Conservation (phyloP, 2,888 invertebrate genomes). For the Dicyrtoma fusca region DNA sequence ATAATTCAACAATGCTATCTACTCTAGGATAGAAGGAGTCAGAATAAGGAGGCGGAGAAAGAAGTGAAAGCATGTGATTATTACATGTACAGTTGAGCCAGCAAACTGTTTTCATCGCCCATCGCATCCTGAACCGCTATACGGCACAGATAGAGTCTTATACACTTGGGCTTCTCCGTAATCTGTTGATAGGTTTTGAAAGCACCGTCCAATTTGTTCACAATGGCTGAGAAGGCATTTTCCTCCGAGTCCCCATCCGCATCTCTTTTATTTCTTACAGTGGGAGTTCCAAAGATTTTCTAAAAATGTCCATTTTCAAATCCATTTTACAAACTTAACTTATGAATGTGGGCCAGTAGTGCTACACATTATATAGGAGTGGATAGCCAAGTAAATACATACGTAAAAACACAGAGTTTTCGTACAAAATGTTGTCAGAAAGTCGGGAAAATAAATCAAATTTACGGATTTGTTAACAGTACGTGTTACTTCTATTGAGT, state of each 20-base stretch:
- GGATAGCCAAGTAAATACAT: too few species aligned
- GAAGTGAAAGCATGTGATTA: constrained; percentile 11
- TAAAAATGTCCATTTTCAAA: too few species aligned
- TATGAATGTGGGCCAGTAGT: too few species aligned
- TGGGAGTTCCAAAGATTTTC: constrained; percentile 57
- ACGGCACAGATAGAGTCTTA: constrained; percentile 53
- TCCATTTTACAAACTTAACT: too few species aligned
- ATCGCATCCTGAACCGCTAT: constrained; percentile 50
- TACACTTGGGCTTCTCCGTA: constrained; percentile 50
- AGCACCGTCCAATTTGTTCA: constrained; percentile 53
- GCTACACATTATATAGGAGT: too few species aligned
- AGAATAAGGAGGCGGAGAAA: constrained; percentile 3
- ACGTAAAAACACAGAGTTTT: too few species aligned
- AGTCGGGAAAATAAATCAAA: too few species aligned
- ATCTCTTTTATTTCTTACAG: constrained; percentile 48
- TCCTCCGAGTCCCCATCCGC: constrained; percentile 43
- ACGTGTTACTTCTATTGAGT: too few species aligned
- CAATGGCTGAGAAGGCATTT: constrained; percentile 49
- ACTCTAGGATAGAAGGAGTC: too few species aligned
- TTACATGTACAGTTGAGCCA: constrained; percentile 54
- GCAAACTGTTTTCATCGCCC: constrained; percentile 43
- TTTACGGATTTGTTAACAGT: too few species aligned
- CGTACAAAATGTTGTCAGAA: too few species aligned
- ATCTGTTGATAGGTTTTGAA: constrained; percentile 53
- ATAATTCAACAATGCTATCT: too few species aligned